Percentiles rank a stretch among this genome's conserved stretches.
Evolutionary conservation across 2,797 vertebrate genomes (phyloP).

Genomic region (Sebastolobus alascanus): DNA sequence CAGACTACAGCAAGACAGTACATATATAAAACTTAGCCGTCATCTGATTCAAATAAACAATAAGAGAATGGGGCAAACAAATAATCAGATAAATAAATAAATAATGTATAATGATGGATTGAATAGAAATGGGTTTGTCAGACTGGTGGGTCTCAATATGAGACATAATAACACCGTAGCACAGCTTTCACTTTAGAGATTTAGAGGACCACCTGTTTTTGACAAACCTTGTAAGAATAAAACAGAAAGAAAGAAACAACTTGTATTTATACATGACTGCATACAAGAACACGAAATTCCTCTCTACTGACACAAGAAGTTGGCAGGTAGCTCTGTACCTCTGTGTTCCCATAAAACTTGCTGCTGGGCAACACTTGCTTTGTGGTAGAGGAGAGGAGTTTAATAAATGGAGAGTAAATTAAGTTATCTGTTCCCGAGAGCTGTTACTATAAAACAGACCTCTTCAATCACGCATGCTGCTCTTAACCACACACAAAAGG

Average conservation of each 20-base stretch:
- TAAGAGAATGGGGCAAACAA: no score
- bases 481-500: not conserved
- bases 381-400: slow-evolving; percentile 33
- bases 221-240: not conserved
- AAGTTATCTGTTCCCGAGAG: slow-evolving; percentile 8
- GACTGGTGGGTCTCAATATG: not conserved
- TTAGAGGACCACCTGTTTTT: not conserved
- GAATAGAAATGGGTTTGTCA: not conserved
- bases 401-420: slow-evolving; percentile 39
- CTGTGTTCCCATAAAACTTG: slow-evolving; percentile 57
- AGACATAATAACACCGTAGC: not conserved
- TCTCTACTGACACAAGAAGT: slow-evolving; percentile 45
- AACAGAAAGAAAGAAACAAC: not conserved
- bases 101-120: not conserved
- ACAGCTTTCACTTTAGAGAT: not conserved
- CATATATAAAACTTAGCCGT: not conserved
- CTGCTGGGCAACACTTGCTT: slow-evolving; percentile 75
- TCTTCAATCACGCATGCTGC: not conserved
- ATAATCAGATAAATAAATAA: not conserved
- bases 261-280: not conserved
- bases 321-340: slow-evolving; percentile 26
- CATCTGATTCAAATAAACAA: not conserved
- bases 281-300: slow-evolving; percentile 34
- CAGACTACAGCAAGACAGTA: not conserved
- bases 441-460: slow-evolving; percentile 3